A percentile compares a stretch with the other conserved stretches of the same genome.
Conservation (phyloP, 2,888 invertebrate genomes). For the Temnothorax unifasciatus region DNA sequence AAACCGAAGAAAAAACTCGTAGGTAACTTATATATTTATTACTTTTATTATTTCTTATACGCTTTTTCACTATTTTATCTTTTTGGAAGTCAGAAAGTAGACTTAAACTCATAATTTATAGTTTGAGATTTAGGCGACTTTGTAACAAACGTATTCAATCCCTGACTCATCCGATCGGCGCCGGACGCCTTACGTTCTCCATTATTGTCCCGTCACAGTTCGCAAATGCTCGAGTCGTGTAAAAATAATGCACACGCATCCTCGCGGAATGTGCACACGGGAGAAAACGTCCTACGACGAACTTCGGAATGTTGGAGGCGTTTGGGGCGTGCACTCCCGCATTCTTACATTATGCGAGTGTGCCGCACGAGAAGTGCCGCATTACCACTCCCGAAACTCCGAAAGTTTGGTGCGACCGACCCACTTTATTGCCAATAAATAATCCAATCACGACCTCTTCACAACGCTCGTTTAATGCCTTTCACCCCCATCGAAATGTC, state of each 20-base stretch:
- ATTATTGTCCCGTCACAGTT: constrained; percentile 43
- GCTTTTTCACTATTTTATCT: background rate
- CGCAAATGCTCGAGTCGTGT: constrained; percentile 12
- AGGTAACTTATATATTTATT: background rate
- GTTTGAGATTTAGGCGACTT: background rate
- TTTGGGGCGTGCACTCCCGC: constrained; percentile 65
- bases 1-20: background rate
- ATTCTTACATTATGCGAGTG: constrained; percentile 56
- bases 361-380: constrained; percentile 43
- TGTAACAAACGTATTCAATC: background rate
- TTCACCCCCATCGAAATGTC: constrained; percentile 45
- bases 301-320: constrained; percentile 72
- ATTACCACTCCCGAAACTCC: constrained; percentile 61
- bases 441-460: constrained; percentile 38
- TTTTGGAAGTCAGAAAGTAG: background rate
- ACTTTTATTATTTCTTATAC: background rate
- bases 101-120: background rate
- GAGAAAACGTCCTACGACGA: constrained; percentile 69
- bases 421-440: constrained; percentile 52
- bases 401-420: constrained; percentile 49
- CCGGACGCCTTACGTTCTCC: background rate
- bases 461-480: constrained; percentile 28
- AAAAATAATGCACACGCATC: constrained; percentile 54
- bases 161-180: constrained; percentile 18
- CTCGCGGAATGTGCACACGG: constrained; percentile 41